These are phyloP conservation scores for Hypselothyrea guttata DNA, from an alignment of 2,888 invertebrate species.

Conservation along the genomic window DNA sequence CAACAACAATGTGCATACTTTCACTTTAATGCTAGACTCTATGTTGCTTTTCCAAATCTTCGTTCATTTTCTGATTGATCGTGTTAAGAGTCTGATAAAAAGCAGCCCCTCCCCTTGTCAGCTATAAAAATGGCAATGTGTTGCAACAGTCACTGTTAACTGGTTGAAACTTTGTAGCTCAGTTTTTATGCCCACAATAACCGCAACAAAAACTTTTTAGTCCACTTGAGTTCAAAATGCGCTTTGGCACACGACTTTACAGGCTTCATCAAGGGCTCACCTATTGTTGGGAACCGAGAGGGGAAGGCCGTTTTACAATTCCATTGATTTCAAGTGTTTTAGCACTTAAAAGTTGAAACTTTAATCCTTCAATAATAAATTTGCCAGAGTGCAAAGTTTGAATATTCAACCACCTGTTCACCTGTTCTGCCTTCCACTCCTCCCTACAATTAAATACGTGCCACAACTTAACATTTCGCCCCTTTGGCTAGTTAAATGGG, in stretches of 20 bases:
- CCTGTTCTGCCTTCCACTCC: not conserved
- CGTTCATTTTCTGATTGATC: slow-evolving; percentile 22
- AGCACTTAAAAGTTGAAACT: slow-evolving; percentile 76
- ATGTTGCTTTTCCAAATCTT: no score
- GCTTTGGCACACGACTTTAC: slow-evolving; percentile 46
- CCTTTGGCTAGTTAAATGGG: slow-evolving; percentile 21
- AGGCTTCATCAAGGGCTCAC: slow-evolving; percentile 15
- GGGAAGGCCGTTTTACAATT: slow-evolving; percentile 40
- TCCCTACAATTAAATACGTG: not conserved
- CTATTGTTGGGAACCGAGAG: not conserved
- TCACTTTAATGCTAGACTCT: not conserved
- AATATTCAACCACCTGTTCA: slow-evolving; percentile 20
- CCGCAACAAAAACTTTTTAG: slow-evolving; percentile 63
- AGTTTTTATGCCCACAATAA: slow-evolving; percentile 52
- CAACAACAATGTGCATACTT: no score
- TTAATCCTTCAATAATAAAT: slow-evolving; percentile 78
- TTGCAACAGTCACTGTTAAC: slow-evolving; percentile 24
- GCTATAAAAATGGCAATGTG: slow-evolving; percentile 18
- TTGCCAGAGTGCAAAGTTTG: slow-evolving; percentile 69
- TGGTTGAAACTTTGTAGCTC: slow-evolving; percentile 58
- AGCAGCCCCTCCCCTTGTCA: not conserved
- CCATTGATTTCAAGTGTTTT: slow-evolving; percentile 73
- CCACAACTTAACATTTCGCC: slow-evolving; percentile 30
- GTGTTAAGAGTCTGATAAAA: slow-evolving; percentile 1
- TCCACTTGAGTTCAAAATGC: slow-evolving; percentile 60